phyloP scores from a whole-genome alignment of 2,888 invertebrate species.

The Prionchulus punctatus region DNA sequence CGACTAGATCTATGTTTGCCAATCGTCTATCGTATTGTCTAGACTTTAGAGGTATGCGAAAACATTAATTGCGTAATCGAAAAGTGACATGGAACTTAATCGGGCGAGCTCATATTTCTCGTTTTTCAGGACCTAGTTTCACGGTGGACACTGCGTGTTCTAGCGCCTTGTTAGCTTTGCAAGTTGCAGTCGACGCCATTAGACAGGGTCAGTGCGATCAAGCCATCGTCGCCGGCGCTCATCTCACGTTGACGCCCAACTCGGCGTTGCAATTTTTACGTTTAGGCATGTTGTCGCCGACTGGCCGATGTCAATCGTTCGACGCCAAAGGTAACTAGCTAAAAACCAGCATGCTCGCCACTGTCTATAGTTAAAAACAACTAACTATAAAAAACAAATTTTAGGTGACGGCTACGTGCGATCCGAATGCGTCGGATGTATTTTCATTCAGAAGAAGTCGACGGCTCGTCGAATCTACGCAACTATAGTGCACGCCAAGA shows the following conservation, averaged over 20 bases:
- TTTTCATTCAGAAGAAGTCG: slow-evolving; percentile 23
- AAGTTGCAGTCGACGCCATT: slow-evolving; percentile 45
- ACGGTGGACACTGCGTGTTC: slow-evolving; percentile 94
- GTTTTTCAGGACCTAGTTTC: slow-evolving; percentile 61
- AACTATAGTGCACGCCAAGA: slow-evolving; percentile 55
- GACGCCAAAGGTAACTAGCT: slow-evolving; percentile 67
- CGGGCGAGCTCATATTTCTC: background rate
- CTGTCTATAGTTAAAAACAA: no score
- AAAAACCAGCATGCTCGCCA: no score
- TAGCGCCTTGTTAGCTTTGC: slow-evolving; percentile 55
- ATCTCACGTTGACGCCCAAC: slow-evolving; percentile 71
- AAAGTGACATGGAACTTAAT: no score
- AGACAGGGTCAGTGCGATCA: slow-evolving; percentile 78
- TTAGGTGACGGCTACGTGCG: slow-evolving; percentile 30
- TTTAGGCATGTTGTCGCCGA: slow-evolving; percentile 74
- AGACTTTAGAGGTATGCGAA: slow-evolving; percentile 56
- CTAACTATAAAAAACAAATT: no score
- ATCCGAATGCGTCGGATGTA: slow-evolving; percentile 29
- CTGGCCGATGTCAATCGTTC: slow-evolving; percentile 84
- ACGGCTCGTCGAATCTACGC: slow-evolving; percentile 28
- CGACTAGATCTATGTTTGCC: slow-evolving; percentile 74
- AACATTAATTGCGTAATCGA: no score
- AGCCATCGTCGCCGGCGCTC: slow-evolving; percentile 80
- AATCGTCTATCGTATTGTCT: slow-evolving; percentile 84
- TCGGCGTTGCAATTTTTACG: slow-evolving; percentile 81